Percentiles rank a stretch among this genome's conserved stretches.
Conservation (phyloP, 2,888 invertebrate genomes). For the Cosmorhoe ocellata region DNA sequence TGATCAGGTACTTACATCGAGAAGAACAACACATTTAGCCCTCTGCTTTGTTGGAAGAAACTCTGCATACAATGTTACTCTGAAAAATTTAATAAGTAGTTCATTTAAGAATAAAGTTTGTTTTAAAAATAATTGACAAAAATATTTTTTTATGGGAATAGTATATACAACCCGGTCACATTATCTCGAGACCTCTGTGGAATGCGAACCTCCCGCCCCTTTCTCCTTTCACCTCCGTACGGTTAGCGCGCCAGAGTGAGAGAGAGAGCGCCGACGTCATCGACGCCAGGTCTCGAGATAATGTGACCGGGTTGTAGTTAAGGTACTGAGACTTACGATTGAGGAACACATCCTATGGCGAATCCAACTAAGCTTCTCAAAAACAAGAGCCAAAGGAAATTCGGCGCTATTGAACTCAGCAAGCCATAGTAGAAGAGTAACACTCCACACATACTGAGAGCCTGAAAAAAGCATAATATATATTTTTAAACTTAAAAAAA, state of each 20-base stretch:
- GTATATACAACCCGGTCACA: too few relatives aligned
- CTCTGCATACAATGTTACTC: conserved; percentile 97
- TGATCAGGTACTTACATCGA: conserved; percentile 89
- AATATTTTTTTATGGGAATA: too few relatives aligned
- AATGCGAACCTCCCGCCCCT: too few relatives aligned
- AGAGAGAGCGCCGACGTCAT: too few relatives aligned
- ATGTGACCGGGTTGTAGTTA: too few relatives aligned
- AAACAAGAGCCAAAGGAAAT: conserved; percentile 94
- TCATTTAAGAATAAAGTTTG: neutral
- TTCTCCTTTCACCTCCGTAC: too few relatives aligned
- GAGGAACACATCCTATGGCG: conserved; percentile 97
- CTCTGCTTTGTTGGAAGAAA: conserved; percentile 96
- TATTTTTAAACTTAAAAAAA: too few relatives aligned
- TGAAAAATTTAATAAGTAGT: conserved; percentile 59
- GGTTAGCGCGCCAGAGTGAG: too few relatives aligned
- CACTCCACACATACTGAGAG: conserved; percentile 94
- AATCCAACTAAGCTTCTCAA: conserved; percentile 97
- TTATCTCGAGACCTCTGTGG: too few relatives aligned
- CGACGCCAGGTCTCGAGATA: too few relatives aligned
- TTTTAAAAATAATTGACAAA: too few relatives aligned
- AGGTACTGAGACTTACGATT: conserved; percentile 98
- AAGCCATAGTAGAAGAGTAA: conserved; percentile 95
- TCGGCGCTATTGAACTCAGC: conserved; percentile 94
- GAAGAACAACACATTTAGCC: conserved; percentile 96
- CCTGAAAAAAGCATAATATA: conserved; percentile 72